These are phyloP conservation scores for Leptinotarsa peninsularis DNA, from an alignment of 2,888 invertebrate species.

Conservation along the genomic window DNA sequence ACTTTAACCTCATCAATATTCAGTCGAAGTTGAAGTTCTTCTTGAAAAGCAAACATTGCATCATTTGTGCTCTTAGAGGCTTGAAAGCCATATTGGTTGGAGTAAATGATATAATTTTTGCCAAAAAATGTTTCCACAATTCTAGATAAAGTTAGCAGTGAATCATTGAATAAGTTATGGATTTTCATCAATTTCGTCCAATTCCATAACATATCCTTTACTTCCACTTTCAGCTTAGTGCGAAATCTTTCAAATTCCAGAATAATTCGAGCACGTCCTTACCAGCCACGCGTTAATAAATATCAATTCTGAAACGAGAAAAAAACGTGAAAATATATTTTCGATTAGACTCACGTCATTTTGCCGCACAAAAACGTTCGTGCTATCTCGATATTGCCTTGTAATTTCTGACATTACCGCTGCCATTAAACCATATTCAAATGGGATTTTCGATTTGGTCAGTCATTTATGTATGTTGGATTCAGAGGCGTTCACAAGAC, in stretches of 20 bases:
- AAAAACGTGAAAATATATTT: conserved; percentile 9
- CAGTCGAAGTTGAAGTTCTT: no score
- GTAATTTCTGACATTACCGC: conserved; percentile 5
- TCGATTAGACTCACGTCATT: conserved; percentile 16
- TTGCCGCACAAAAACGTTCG: background rate
- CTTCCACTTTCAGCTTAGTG: background rate
- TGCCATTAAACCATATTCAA: conserved; percentile 4
- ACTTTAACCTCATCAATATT: no score
- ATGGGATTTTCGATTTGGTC: background rate
- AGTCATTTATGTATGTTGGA: background rate
- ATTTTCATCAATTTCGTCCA: no score
- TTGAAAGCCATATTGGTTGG: no score
- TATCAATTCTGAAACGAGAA: background rate
- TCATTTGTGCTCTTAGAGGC: no score
- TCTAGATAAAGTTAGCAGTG: no score
- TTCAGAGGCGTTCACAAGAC: background rate
- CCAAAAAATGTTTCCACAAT: no score
- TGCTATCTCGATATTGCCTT: conserved; percentile 10
- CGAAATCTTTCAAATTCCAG: background rate
- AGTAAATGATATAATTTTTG: no score
- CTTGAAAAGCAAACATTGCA: no score
- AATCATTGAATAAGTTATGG: no score
- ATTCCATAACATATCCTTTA: background rate
- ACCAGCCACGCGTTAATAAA: conserved; percentile 2
- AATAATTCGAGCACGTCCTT: conserved; percentile 12